phyloP scores from a whole-genome alignment of 2,888 invertebrate genomes.

The Drosophila robusta region DNA sequence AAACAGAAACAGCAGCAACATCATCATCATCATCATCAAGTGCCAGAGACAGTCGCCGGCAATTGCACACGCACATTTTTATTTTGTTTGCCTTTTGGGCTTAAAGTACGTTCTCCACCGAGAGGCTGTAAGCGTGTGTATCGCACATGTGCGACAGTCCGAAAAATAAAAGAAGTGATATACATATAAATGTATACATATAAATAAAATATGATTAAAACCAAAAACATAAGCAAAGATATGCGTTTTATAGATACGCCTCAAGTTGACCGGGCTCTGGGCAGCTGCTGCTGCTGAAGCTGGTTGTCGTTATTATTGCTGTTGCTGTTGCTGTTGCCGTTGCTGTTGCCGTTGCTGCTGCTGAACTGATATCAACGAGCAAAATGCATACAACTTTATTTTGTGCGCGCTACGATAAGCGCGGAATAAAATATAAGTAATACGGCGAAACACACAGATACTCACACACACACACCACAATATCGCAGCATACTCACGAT shows the following conservation, averaged over 20 bases:
- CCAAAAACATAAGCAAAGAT: conserved; percentile 50
- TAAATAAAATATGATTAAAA: neutral
- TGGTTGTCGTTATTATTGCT: conserved; percentile 17
- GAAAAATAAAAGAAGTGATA: neutral
- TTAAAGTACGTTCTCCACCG: conserved; percentile 18
- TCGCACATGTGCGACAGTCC: conserved; percentile 39
- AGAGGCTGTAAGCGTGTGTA: conserved; percentile 7
- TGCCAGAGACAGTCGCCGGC: conserved; percentile 42
- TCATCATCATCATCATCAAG: conserved; percentile 52
- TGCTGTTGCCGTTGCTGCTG: conserved; percentile 1
- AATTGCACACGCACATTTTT: conserved; percentile 63
- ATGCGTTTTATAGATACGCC: conserved; percentile 59
- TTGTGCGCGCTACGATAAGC: conserved; percentile 64
- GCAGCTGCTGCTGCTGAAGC: conserved; percentile 19
- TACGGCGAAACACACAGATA: conserved; percentile 14
- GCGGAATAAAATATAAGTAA: conserved; percentile 30
- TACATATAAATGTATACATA: neutral
- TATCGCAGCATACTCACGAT: conserved; percentile 17
- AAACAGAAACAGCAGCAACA: conserved; percentile 10
- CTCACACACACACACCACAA: conserved; percentile 14
- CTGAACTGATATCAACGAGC: conserved; percentile 51
- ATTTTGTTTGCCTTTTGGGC: conserved; percentile 38
- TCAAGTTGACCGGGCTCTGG: conserved; percentile 20
- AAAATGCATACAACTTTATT: conserved; percentile 72
- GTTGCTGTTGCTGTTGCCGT: neutral